Conservation (phyloP, 2,797 vertebrate genomes). For the Sebastes minor region DNA sequence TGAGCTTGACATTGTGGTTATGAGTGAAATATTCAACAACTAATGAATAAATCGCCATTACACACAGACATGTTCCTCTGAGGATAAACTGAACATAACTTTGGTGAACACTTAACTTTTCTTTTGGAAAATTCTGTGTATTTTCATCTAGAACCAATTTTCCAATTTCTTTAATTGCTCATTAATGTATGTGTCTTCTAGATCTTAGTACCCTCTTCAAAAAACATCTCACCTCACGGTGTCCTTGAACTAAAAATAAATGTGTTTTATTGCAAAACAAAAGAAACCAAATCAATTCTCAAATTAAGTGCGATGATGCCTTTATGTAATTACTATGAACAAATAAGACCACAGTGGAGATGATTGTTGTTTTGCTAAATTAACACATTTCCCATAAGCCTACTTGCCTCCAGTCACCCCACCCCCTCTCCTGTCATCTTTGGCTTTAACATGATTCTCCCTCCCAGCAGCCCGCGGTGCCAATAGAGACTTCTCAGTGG, state of each 20-base stretch:
- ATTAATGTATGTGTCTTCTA: not conserved
- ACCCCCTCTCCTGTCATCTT: slow-evolving; percentile 14
- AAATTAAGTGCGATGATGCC: not conserved
- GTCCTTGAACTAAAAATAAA: not conserved
- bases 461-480: not conserved
- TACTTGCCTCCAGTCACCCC: not conserved
- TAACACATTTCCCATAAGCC: slow-evolving; percentile 14
- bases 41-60: not conserved
- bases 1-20: not conserved
- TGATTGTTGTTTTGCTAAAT: slow-evolving; percentile 19
- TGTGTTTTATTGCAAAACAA: not conserved
- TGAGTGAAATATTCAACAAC: not conserved
- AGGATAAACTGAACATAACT: not conserved
- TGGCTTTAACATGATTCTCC: not conserved
- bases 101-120: not conserved
- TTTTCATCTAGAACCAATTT: not conserved
- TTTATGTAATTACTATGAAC: slow-evolving; percentile 5
- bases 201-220: not conserved
- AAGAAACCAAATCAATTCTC: not conserved
- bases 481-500: not conserved
- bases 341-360: not conserved
- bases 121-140: not conserved
- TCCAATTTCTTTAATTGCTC: not conserved
- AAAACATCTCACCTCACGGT: not conserved
- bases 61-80: not conserved